phyloP scores from a whole-genome alignment of 2,113 vertebrate species.

The Ginglymostoma cirratum region DNA sequence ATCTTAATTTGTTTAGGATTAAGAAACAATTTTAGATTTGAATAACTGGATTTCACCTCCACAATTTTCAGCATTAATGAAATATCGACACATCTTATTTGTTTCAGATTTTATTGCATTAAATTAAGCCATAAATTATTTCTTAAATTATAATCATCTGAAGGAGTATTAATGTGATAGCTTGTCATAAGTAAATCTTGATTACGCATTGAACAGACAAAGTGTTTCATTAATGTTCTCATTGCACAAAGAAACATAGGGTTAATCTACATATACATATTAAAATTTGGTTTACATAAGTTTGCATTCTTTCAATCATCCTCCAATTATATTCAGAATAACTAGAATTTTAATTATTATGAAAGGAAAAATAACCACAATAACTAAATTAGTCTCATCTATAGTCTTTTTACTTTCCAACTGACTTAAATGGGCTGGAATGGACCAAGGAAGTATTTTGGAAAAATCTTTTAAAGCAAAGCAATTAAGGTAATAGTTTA shows the following conservation, averaged over 20 bases:
- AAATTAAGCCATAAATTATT: not conserved
- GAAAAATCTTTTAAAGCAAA: not conserved
- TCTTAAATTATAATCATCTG: not conserved
- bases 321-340: not conserved
- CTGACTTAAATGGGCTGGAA: not conserved
- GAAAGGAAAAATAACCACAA: not conserved
- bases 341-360: no score
- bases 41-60: not conserved
- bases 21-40: not conserved
- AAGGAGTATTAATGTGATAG: not conserved
- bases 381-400: not conserved
- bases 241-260: not conserved
- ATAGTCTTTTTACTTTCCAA: not conserved
- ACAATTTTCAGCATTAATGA: not conserved
- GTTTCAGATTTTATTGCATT: not conserved
- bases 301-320: not conserved
- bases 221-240: no score
- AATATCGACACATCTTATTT: not conserved
- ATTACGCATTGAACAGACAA: no score
- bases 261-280: not conserved
- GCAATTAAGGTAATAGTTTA: not conserved
- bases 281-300: not conserved
- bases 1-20: not conserved
- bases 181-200: not conserved
- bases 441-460: not conserved